Base-by-base conservation (phyloP, 2,888 invertebrate species). In the Pammene fasciana region DNA sequence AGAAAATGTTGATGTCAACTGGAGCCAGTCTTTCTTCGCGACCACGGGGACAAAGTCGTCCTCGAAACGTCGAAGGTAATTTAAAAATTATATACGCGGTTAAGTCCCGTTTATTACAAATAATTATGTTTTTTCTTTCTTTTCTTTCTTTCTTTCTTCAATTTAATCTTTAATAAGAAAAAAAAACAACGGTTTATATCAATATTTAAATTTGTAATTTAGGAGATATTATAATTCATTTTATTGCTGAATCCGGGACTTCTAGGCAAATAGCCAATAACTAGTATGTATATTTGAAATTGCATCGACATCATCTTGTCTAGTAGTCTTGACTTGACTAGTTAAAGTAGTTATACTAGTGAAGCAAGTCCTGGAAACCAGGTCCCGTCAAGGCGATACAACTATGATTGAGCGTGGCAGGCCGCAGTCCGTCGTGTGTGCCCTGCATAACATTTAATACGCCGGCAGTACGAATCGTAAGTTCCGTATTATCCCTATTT, bases 391-490 rank as follows among this genome's bases (percentile, higher is more conserved):
- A 75, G 75, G 73, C 72, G 73, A 75, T 74, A 73, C 71, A 72
- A 73, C 72, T 76, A 75, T 75, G 74, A 78, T 76, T 73, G 76
- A 78, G 72, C 74, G 57, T 64, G 46, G 75, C 52, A 48, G 52
- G 65, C 70, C 72, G 75, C 72, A 52, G 38, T 50, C 50, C 59
- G 71, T 50, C 59, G 54, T 56, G 41, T 65, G 48, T 70, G 54
- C 55, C 36, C 64, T 71, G 71, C 64, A 60, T 71, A 56, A 62
- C 52, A 64, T 57, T 65, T 74, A 70, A 75, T 71, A 73, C 70
- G 74, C 74, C 72, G 76, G 76, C 78, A 80, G 84, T 82, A 83
- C 83, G 86, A 86, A 86, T 79, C 73, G 68, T 75, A 68, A 73
- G 77, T 79, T 79, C 80, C 81, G 79, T 74, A 79, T 84, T 67